Percentiles rank a stretch among this genome's conserved stretches.
These are phyloP conservation scores for Scytalopus superciliaris DNA, from an alignment of 2,113 vertebrate genomes.

Conservation along the genomic window DNA sequence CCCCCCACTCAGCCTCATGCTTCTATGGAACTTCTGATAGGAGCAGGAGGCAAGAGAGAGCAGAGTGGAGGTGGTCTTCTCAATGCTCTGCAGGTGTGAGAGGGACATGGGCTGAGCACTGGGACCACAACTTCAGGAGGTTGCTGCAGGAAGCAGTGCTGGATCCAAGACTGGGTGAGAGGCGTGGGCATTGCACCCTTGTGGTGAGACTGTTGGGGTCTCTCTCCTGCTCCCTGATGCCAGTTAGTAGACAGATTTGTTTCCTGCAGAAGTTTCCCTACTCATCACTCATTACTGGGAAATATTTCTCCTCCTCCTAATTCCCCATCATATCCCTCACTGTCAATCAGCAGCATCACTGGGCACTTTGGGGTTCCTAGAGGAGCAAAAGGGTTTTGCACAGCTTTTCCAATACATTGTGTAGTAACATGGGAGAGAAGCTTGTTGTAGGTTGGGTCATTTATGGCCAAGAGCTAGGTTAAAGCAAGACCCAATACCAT, in stretches of 20 bases:
- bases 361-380: not conserved
- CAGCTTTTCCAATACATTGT: not conserved
- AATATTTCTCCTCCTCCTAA: not conserved
- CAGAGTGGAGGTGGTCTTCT: not conserved
- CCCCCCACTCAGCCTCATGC: not conserved
- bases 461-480: not conserved
- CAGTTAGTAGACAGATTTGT: not conserved
- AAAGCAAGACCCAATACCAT: not conserved
- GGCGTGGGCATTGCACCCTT: not conserved
- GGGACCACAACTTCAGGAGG: not conserved
- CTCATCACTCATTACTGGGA: not conserved
- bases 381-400: not conserved
- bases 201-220: rapidly evolving
- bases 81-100: not conserved
- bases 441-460: not conserved
- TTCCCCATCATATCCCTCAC: not conserved
- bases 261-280: not conserved
- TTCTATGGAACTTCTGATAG: not conserved
- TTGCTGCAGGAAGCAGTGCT: not conserved
- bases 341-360: not conserved
- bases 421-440: not conserved
- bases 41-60: not conserved
- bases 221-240: not conserved
- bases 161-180: not conserved
- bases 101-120: not conserved